Evolutionary conservation across 2,113 vertebrate genomes (phyloP).

Genomic region (Pseudorasbora parva): DNA sequence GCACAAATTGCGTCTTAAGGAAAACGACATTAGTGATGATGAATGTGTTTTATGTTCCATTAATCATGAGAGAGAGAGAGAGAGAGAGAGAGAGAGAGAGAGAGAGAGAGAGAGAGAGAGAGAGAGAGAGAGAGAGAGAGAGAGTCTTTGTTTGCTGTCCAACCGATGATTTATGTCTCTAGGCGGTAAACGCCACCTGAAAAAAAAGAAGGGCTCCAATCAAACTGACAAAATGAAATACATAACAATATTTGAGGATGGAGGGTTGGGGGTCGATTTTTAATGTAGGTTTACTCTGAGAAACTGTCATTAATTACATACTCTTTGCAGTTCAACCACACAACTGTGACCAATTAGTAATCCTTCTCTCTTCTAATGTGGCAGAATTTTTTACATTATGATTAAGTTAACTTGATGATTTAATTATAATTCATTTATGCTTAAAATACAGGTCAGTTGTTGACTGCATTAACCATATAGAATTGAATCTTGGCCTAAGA

Average conservation of each 20-base stretch:
- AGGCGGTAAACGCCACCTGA: constrained; percentile 39
- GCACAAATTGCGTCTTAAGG: constrained; percentile 68
- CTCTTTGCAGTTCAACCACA: constrained; percentile 49
- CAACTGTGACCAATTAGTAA: constrained; percentile 65
- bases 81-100: constrained; percentile 45
- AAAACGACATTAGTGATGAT: constrained; percentile 74
- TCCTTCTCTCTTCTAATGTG: constrained; percentile 31
- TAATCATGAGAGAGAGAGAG: constrained; percentile 62
- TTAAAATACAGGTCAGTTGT: constrained; percentile 1
- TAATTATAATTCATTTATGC: constrained; percentile 39
- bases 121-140: constrained; percentile 45
- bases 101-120: constrained; percentile 43
- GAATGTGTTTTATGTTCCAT: constrained; percentile 73
- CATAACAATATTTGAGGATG: constrained; percentile 34
- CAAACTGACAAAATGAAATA: constrained; percentile 67
- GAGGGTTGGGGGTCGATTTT: constrained; percentile 37
- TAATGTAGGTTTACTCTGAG: constrained; percentile 40
- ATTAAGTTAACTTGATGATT: constrained; percentile 23
- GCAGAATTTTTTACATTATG: not conserved
- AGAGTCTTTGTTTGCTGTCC: constrained; percentile 68
- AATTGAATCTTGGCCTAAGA: not conserved
- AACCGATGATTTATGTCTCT: constrained; percentile 61
- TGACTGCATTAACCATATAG: not conserved
- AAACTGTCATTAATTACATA: constrained; percentile 60
- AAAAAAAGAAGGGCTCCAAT: constrained; percentile 53